phyloP scores from a whole-genome alignment of 2,797 vertebrate species.

The Rhabdophis nuchalis region DNA sequence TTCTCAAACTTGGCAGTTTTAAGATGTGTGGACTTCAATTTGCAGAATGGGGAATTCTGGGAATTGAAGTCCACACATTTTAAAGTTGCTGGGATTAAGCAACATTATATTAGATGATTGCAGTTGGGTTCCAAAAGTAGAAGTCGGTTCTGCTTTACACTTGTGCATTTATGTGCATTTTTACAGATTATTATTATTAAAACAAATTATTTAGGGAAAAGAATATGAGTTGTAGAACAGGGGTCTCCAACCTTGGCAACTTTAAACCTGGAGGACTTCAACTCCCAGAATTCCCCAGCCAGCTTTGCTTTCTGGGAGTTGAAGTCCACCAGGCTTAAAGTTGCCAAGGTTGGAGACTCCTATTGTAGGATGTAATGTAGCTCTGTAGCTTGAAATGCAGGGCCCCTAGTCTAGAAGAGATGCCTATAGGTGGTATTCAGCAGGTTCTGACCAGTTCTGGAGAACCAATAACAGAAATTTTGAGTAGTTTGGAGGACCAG shows the following conservation, averaged over 20 bases:
- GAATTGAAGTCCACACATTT: background rate
- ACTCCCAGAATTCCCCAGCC: too few species aligned
- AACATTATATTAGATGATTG: background rate
- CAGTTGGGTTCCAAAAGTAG: background rate
- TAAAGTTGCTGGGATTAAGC: background rate
- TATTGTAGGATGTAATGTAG: background rate
- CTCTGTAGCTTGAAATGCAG: background rate
- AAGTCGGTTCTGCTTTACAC: background rate
- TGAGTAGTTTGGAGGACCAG: too few species aligned
- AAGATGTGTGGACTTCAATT: background rate
- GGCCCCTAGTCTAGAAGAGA: background rate
- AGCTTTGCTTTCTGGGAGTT: too few species aligned
- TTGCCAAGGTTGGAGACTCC: too few species aligned
- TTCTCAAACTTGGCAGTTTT: background rate
- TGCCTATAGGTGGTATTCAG: background rate
- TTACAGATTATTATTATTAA: background rate
- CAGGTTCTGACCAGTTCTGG: too few species aligned
- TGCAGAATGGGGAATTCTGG: background rate
- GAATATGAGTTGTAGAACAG: background rate
- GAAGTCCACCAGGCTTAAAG: too few species aligned
- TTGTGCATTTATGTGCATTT: background rate
- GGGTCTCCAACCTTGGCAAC: too few species aligned
- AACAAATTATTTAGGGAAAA: background rate
- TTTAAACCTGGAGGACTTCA: too few species aligned
- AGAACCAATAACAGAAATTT: too few species aligned